Base-by-base conservation (phyloP, 1,140 invertebrate species). In the Anoplolepis gracilipes region DNA sequence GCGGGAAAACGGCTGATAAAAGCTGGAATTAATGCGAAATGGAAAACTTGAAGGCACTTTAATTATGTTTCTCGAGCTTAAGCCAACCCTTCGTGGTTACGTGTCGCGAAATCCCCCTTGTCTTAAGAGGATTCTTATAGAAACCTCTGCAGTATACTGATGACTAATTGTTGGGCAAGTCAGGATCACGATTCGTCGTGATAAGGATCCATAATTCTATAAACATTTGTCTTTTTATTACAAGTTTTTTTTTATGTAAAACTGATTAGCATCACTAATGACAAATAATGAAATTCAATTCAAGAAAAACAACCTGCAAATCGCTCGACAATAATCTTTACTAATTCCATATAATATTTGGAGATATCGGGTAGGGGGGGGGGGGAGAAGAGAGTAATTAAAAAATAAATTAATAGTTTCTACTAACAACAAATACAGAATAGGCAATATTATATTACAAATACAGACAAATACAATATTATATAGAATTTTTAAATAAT, bases 41-140 rank as follows among this genome's bases (percentile, higher is more conserved):
- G 84, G 87, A 88, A 86, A 89, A 84, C 77, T 89, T 86, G 55
- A 53, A 85, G 84, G 55, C 46, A 79, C 76, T 89, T 89, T 89
- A 89, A 89, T 89, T 89, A 86, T 79, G 84, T 88, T 81, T 85
- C 82, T 59, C 73, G 36, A 85, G 82, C 46, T 85, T 78, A 88
- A 88, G 73, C 86, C 75, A 61, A 46, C 42, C 65, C 86, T 79
- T 85, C 39, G 82, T 53, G 86, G 86, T 85, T 85, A 85, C 75
- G 86, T 39, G 67, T 62, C 65, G 39, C 75, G 19, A 84, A 82
- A 88, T 86, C 84, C 36, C 3, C 59, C 67, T 49, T 75, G 70
- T 88, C 86, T 88, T 89, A 88, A 82, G 57, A 72, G 70, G 69
- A 85, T 89, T 82, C 87, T 82, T 67, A 70, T 42, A n/a, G 59